phyloP scores from a whole-genome alignment of 2,113 vertebrate genomes.

The Struthio camelus region DNA sequence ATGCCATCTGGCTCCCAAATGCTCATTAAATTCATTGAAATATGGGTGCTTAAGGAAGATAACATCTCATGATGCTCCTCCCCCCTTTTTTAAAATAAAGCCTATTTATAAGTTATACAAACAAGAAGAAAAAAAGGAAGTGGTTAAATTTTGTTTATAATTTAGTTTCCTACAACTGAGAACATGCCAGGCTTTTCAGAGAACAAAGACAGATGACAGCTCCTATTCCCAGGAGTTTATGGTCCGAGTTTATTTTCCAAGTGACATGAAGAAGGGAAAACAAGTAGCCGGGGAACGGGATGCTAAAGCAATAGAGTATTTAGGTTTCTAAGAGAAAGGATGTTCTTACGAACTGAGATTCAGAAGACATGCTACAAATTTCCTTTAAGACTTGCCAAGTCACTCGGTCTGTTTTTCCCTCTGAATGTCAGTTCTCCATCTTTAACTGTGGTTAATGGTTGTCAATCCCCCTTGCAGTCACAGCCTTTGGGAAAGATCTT shows the following conservation, averaged over 20 bases:
- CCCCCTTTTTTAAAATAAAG: not conserved
- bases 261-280: not conserved
- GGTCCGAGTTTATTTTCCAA: not conserved
- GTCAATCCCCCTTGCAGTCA: not conserved
- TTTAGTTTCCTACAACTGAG: not conserved
- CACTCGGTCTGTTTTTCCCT: not conserved
- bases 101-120: not conserved
- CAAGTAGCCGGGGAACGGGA: not conserved
- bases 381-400: conserved; percentile 7
- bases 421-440: not conserved
- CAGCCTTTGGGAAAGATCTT: not conserved
- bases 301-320: not conserved
- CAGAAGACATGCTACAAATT: not conserved
- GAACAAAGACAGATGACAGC: not conserved
- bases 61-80: not conserved
- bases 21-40: conserved; percentile 19
- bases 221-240: not conserved
- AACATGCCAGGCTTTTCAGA: not conserved
- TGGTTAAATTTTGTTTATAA: not conserved
- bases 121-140: not conserved
- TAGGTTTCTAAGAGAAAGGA: not conserved
- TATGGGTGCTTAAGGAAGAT: not conserved
- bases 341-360: not conserved
- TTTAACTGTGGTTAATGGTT: not conserved
- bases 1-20: conserved; percentile 24